These are phyloP conservation scores for pig (Sus scrofa) DNA, from an alignment of 2,113 vertebrate genomes.

Conservation along the genomic window DNA sequence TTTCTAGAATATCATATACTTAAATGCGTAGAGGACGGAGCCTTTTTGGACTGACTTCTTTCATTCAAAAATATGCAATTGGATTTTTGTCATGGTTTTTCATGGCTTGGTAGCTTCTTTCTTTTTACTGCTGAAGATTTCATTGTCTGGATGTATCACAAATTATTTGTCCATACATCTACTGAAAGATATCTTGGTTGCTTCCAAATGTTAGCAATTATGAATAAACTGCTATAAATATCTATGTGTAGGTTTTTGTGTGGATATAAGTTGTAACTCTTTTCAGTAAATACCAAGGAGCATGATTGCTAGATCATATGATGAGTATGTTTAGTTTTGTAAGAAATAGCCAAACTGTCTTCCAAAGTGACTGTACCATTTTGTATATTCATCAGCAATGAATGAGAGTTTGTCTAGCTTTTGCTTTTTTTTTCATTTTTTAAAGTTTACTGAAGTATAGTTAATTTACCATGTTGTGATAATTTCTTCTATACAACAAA, in stretches of 20 bases:
- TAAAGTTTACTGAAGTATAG: too few species aligned
- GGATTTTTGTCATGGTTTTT: background rate
- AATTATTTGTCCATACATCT: background rate
- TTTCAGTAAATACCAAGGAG: background rate
- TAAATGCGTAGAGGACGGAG: background rate
- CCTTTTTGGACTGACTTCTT: background rate
- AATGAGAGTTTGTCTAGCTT: background rate
- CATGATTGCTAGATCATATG: background rate
- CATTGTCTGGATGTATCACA: background rate
- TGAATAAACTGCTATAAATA: background rate
- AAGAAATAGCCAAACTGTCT: slow-evolving; percentile 10
- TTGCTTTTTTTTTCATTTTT: background rate
- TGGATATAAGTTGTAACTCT: background rate
- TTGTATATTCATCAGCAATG: background rate
- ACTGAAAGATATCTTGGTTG: background rate
- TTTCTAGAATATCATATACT: background rate
- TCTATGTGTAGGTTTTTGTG: background rate
- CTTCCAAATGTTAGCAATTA: background rate
- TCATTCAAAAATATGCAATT: background rate
- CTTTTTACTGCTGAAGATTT: background rate
- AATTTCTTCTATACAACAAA: too few species aligned
- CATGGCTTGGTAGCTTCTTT: background rate
- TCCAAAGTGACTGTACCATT: background rate
- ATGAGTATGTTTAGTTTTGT: background rate
- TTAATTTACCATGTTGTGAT: too few species aligned